Evolutionary conservation across 2,888 invertebrate species (phyloP).

Genomic region (Agrochola lychnidis): DNA sequence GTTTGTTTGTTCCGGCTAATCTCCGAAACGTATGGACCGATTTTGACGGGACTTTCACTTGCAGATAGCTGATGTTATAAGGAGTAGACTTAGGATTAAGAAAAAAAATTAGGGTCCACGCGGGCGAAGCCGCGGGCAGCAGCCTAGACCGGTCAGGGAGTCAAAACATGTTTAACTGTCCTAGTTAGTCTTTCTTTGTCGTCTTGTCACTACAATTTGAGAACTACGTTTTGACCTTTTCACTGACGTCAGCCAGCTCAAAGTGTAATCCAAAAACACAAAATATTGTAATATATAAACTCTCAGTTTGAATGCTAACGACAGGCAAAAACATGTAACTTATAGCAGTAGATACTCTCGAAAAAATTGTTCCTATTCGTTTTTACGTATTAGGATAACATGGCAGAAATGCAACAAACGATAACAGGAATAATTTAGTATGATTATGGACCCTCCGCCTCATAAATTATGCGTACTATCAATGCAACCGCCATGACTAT

Average conservation of each 20-base stretch:
- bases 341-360: too few relatives aligned
- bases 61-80: too few relatives aligned
- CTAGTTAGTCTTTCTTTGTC: background rate
- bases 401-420: slow-evolving; percentile 12
- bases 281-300: background rate
- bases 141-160: background rate
- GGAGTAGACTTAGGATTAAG: too few relatives aligned
- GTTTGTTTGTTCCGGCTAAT: too few relatives aligned
- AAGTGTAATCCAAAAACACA: background rate
- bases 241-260: background rate
- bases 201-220: background rate
- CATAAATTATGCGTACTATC: slow-evolving; percentile 18
- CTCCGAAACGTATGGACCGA: too few relatives aligned
- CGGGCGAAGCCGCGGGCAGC: too few relatives aligned
- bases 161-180: background rate
- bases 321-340: background rate
- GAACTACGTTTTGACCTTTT: background rate
- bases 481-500: background rate
- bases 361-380: slow-evolving; percentile 1
- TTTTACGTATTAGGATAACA: slow-evolving; percentile 2
- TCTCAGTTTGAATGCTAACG: background rate
- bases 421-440: slow-evolving; percentile 26
- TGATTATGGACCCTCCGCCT: slow-evolving; percentile 40
- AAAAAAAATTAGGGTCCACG: too few relatives aligned
- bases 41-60: too few relatives aligned